These are phyloP conservation scores for Zophobas atratus DNA, from an alignment of 1,140 invertebrate genomes.

Conservation along the genomic window DNA sequence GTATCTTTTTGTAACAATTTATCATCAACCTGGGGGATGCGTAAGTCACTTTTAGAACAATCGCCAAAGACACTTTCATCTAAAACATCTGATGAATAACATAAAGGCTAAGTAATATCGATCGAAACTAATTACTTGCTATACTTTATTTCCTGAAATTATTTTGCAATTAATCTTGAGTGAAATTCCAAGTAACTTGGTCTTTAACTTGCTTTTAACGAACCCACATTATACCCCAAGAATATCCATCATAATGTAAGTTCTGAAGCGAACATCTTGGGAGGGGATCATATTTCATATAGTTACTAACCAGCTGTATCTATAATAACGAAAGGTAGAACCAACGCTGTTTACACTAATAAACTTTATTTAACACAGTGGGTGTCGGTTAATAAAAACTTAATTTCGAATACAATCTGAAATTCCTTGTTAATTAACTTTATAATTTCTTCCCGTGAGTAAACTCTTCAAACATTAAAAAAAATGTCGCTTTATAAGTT, in stretches of 20 bases:
- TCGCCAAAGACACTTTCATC: background rate
- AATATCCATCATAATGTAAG: conserved; percentile 32
- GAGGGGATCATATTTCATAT: conserved; percentile 26
- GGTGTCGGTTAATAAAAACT: too few relatives aligned
- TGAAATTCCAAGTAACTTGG: conserved; percentile 16
- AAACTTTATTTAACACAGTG: background rate
- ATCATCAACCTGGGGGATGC: too few relatives aligned
- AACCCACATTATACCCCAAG: conserved; percentile 11
- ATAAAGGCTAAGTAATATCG: background rate
- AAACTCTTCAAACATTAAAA: too few relatives aligned
- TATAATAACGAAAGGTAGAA: background rate
- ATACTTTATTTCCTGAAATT: conserved; percentile 2
- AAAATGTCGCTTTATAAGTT: too few relatives aligned
- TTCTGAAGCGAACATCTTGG: conserved; percentile 12
- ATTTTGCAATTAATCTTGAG: conserved; percentile 15
- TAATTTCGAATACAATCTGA: too few relatives aligned
- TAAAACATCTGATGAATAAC: background rate
- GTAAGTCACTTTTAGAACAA: too few relatives aligned
- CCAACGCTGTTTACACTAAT: conserved; percentile 17
- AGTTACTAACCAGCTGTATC: conserved; percentile 20
- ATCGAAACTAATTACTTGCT: background rate
- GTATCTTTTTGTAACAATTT: too few relatives aligned
- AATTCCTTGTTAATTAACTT: too few relatives aligned
- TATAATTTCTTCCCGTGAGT: too few relatives aligned
- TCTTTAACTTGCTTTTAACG: conserved; percentile 36